These are phyloP conservation scores for Tiliacea citrago DNA, from an alignment of 2,888 invertebrate species.

Conservation along the genomic window DNA sequence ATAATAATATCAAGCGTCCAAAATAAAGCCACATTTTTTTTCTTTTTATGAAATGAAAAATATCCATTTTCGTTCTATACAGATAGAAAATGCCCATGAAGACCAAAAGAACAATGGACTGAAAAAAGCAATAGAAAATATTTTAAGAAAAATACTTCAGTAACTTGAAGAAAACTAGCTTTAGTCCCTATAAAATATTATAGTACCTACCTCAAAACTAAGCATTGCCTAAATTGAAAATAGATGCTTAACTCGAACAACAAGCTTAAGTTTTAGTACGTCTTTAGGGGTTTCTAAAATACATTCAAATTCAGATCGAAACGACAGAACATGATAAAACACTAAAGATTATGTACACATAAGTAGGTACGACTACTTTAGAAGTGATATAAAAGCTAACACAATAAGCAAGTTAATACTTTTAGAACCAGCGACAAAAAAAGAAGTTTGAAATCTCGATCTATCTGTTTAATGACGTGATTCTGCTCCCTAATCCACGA, in stretches of 20 bases:
- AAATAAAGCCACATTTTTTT: no score
- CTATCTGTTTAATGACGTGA: neutral
- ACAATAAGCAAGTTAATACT: neutral
- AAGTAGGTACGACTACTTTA: neutral
- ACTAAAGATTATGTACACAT: constrained; percentile 19
- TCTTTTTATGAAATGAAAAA: neutral
- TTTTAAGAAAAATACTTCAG: neutral
- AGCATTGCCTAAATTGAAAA: neutral
- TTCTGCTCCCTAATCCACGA: neutral
- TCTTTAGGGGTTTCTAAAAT: neutral
- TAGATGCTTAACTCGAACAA: neutral
- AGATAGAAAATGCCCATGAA: neutral
- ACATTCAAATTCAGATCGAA: constrained; percentile 7
- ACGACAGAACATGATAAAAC: constrained; percentile 34
- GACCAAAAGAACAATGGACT: neutral
- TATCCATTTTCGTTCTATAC: neutral
- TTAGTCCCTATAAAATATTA: neutral
- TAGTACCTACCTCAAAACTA: neutral
- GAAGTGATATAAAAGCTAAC: neutral
- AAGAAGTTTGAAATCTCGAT: neutral
- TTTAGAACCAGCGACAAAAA: neutral
- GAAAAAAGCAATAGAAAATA: neutral
- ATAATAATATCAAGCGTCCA: no score
- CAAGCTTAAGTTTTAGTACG: constrained; percentile 8
- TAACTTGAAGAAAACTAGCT: neutral